Percentiles rank a stretch among this genome's conserved stretches.
These are phyloP conservation scores for Chrysemys picta DNA, from an alignment of 2,113 vertebrate genomes.

Conservation along the genomic window DNA sequence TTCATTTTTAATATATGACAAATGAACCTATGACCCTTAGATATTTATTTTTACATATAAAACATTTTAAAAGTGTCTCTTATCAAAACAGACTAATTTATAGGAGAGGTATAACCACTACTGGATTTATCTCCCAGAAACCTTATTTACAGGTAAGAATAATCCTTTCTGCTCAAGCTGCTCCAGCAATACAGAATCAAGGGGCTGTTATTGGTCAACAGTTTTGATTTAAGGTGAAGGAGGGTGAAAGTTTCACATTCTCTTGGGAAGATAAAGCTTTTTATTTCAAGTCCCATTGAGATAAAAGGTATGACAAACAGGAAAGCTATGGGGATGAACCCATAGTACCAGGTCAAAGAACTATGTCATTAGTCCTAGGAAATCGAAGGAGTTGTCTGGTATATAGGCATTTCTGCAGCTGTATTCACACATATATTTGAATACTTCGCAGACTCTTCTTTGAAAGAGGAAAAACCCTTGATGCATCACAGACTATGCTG, in stretches of 20 bases:
- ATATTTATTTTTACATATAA: neutral
- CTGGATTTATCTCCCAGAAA: neutral
- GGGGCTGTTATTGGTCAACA: neutral
- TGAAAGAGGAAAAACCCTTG: neutral
- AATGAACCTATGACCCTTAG: too few relatives aligned
- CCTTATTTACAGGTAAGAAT: neutral
- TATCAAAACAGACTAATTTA: neutral
- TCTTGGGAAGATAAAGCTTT: neutral
- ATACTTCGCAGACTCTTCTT: accelerated
- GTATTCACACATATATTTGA: neutral
- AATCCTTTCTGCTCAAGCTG: neutral
- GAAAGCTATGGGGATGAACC: accelerated
- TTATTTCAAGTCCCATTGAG: accelerated
- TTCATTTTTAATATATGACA: neutral
- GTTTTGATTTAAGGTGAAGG: neutral
- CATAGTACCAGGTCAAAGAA: neutral
- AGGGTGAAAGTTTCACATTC: neutral
- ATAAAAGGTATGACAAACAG: neutral
- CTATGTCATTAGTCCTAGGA: accelerated
- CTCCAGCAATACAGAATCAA: neutral
- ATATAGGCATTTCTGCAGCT: neutral
- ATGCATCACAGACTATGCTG: neutral
- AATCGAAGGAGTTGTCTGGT: neutral
- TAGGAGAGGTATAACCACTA: neutral
- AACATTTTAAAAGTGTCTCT: neutral